These are phyloP conservation scores for Gnathonemus longibarbis DNA, from an alignment of 2,113 vertebrate genomes.

Conservation along the genomic window DNA sequence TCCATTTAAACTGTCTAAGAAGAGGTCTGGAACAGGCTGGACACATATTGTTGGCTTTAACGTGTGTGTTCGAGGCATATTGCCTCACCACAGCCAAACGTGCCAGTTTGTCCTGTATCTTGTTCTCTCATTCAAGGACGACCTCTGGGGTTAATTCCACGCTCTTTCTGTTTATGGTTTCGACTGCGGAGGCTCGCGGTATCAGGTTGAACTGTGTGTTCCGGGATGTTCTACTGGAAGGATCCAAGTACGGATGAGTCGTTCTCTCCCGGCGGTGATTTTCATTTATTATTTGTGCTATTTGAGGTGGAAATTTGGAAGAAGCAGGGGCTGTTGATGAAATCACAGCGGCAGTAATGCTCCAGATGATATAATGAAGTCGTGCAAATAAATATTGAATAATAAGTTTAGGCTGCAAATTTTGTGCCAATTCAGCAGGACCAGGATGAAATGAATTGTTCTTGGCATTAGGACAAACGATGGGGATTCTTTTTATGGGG, in stretches of 20 bases:
- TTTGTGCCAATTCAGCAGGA: constrained; percentile 26
- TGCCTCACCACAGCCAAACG: neutral
- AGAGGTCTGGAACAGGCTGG: constrained; percentile 15
- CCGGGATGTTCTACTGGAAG: neutral
- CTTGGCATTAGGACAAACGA: constrained; percentile 18
- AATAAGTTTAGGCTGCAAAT: constrained; percentile 27
- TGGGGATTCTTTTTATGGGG: constrained; percentile 20
- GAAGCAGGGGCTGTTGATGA: neutral
- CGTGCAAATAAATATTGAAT: constrained; percentile 33
- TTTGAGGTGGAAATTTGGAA: constrained; percentile 21
- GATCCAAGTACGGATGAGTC: neutral
- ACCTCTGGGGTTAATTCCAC: neutral
- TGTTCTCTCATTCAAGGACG: neutral
- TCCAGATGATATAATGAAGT: constrained; percentile 31
- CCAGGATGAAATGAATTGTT: constrained; percentile 18
- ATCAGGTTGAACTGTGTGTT: neutral
- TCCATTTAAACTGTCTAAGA: constrained; percentile 15
- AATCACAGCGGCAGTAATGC: constrained; percentile 31
- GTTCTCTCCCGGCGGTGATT: too few species aligned
- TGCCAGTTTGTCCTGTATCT: neutral
- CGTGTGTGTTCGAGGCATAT: neutral
- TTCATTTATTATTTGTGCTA: constrained; percentile 19
- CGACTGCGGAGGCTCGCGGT: neutral
- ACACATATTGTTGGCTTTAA: neutral
- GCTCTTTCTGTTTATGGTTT: neutral